Percentiles rank a stretch among this genome's conserved stretches.
Conservation (phyloP, 2,888 invertebrate genomes). For the Tipula helvola region DNA sequence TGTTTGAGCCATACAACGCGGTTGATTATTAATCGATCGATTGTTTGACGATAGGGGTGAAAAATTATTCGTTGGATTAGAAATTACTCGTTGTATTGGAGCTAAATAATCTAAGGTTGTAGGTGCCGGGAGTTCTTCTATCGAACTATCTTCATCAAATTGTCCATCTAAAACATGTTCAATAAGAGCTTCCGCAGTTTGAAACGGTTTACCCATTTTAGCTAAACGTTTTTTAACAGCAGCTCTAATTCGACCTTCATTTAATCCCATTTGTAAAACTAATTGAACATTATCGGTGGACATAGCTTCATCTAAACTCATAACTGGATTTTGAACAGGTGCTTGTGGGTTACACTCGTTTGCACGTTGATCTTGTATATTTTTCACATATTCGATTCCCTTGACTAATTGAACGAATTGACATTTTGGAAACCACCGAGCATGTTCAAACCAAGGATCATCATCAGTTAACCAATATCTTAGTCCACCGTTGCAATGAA, state of each 20-base stretch:
- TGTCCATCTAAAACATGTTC: slow-evolving; percentile 60
- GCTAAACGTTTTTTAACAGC: slow-evolving; percentile 44
- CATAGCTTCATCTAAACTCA: slow-evolving; percentile 36
- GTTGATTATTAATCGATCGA: neutral
- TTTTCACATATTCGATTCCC: slow-evolving; percentile 63
- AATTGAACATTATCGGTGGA: slow-evolving; percentile 35
- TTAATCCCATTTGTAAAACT: slow-evolving; percentile 48
- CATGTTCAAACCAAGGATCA: slow-evolving; percentile 90
- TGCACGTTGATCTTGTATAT: slow-evolving; percentile 23
- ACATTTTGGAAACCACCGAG: slow-evolving; percentile 85
- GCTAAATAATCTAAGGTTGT: neutral
- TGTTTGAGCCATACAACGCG: neutral
- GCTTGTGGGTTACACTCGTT: neutral
- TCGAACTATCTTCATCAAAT: slow-evolving; percentile 37
- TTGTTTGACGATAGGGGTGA: neutral
- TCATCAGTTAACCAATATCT: slow-evolving; percentile 83
- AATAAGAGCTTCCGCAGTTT: slow-evolving; percentile 55
- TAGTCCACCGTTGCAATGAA: slow-evolving; percentile 88
- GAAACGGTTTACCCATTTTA: slow-evolving; percentile 47
- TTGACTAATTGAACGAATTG: slow-evolving; percentile 70
- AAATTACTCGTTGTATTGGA: neutral
- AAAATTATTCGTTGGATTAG: neutral
- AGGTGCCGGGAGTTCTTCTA: slow-evolving; percentile 1
- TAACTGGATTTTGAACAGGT: slow-evolving; percentile 6
- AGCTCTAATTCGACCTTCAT: slow-evolving; percentile 43